Conservation (phyloP, 2,113 vertebrate species). For the Bubo blakistoni region DNA sequence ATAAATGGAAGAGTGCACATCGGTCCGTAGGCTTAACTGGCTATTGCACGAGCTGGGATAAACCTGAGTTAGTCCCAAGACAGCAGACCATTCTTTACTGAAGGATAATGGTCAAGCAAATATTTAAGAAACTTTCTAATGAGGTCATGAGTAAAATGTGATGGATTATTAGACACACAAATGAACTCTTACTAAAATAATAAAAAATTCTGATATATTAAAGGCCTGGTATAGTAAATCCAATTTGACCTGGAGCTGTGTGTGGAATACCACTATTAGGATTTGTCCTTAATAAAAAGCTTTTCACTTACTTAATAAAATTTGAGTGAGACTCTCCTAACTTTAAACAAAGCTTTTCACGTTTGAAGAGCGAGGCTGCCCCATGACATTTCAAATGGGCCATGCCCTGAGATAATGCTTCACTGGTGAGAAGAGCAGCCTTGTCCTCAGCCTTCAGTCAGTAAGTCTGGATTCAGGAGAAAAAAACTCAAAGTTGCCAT, state of each 20-base stretch:
- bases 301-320: not conserved
- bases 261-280: not conserved
- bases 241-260: not conserved
- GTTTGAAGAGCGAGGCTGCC: not conserved
- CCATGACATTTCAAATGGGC: accelerated
- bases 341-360: not conserved
- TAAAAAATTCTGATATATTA: not conserved
- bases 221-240: not conserved
- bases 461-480: not conserved
- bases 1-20: not conserved
- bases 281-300: not conserved
- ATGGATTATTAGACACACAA: not conserved
- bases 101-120: not conserved
- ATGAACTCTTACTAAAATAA: conserved; percentile 1
- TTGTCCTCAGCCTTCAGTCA: not conserved
- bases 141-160: not conserved
- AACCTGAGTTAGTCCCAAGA: not conserved
- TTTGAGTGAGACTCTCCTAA: not conserved
- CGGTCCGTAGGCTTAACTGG: not conserved
- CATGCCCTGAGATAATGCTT: accelerated
- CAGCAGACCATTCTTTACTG: not conserved
- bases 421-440: not conserved
- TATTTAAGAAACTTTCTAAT: conserved; percentile 1
- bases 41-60: not conserved
- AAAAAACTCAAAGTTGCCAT: not conserved